Evolutionary conservation across 2,888 invertebrate species (phyloP), one percentile per base, ranked within the genome.

Genomic region (Agapostemon virescens): DNA sequence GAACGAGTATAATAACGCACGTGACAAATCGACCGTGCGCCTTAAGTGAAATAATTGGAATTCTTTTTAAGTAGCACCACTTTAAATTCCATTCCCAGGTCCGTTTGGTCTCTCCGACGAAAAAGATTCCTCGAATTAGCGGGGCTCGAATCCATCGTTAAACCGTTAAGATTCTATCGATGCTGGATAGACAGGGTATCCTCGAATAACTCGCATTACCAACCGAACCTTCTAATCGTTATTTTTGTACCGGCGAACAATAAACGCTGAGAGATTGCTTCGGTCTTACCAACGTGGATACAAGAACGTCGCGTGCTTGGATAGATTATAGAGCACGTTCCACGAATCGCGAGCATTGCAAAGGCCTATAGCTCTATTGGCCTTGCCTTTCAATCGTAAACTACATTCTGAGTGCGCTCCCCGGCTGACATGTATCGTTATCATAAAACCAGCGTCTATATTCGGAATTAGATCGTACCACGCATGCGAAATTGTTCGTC

Each of bases 371-470:
- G 55, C 42, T 45, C 64, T 67, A 49, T 79, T 70, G 79, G 79
- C 77, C 79, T 79, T 77, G 79, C 77, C 77, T 79, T 70, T 71
- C 77, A 45, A 79, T 77, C 33, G 30, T 40, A 66, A 64, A 58
- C 77, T 70, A 17, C 69, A 70, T 79, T 71, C 72, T 58, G 38
- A 45, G 33, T 42, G 15, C 58, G 67, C 45, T 64, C 42, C 40
- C 42, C 40, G 40, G 17, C 36, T 55, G 75, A 68, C 79, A 13
- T 30, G 55, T 61, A 67, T 58, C 67, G 71, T 79, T 79, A 77
- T 79, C 70, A 26, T 61, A 40, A 71, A 71, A 67, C 70, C 78
- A 17, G 40, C 61, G 67, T 75, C 38, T 26, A 15, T n/a, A 49
- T 36, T 38, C 67, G 26, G 45, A 72, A 49, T 72, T 72, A 71